Base-by-base conservation (phyloP, 2,888 invertebrate genomes). In the Phortica okadai region DNA sequence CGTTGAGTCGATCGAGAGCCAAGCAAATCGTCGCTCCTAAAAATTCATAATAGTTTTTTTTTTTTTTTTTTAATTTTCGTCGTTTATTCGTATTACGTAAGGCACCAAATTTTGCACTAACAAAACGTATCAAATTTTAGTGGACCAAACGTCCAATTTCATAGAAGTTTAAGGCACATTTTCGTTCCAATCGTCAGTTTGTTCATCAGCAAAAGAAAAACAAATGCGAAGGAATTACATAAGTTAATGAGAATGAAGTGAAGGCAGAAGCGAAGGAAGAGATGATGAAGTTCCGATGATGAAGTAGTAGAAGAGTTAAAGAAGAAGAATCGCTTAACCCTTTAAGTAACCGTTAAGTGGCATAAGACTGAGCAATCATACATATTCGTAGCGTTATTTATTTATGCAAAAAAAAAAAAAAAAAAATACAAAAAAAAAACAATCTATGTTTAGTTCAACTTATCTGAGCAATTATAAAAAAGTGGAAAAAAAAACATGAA, bases 401-500 rank as follows among this genome's bases (percentile, higher is more conserved):
- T 59, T 59, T 59, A 59, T 59, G 59, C 59, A 59, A 21, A 59
- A 33, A 33, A 33, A 33, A 33, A 33, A 33, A 1, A 33, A 33
- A 2, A 33, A 33, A 33, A 33, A 33, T 4, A 33, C 33, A 33
- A 4, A 4, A 33, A 33, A 33, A 33, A 59, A 10, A 10, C 16
- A 10, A 14, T 50, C 6, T 50, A 50, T 11, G 59, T 59, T 59
- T 59, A 59, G 59, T 59, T 8, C 10, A 50, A 50, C 59, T 11
- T 58, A 58, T n/a, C 6, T n/a, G 59, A 59, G n/a, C 59, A 59
- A 59, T 59, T n/a, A 7, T 7, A n/a, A 59, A 11, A 7, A 16
- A 59, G 14, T 59, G 1, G 59, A 6, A 59, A 33, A 54, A 45
- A 42, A 21, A 45, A 1, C 14, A 50, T 70, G 79, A 82, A 81